Percentiles rank a stretch among this genome's conserved stretches.
Evolutionary conservation across 2,797 vertebrate species (phyloP).

Genomic region (Hybognathus amarus): DNA sequence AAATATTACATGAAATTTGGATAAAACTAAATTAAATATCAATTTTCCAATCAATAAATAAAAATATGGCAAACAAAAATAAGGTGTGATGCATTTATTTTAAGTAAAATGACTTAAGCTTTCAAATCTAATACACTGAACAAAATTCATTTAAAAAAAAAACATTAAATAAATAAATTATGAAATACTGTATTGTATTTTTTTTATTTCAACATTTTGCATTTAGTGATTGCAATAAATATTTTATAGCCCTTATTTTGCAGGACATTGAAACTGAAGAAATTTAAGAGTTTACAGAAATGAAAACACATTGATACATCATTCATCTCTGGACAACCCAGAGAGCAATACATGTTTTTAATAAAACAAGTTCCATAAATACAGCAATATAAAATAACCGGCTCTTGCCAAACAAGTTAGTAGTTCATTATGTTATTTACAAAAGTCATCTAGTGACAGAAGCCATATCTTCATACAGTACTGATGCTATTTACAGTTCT

Average conservation of each 20-base stretch:
- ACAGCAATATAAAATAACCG: slow-evolving; percentile 71
- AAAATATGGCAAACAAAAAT: neutral
- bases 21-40: neutral
- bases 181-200: neutral
- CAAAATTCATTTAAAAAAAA: too few species aligned
- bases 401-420: slow-evolving; percentile 71
- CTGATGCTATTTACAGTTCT: slow-evolving; percentile 85
- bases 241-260: neutral
- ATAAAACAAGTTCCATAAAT: slow-evolving; percentile 61
- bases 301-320: slow-evolving; percentile 48
- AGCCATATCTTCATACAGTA: slow-evolving; percentile 55
- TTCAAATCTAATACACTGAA: neutral
- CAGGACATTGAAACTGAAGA: neutral
- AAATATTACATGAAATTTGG: neutral
- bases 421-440: slow-evolving; percentile 70
- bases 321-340: slow-evolving; percentile 63
- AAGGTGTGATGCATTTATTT: neutral
- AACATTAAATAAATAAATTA: neutral
- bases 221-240: neutral
- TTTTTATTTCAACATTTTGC: neutral
- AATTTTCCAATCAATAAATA: neutral
- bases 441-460: slow-evolving; percentile 60
- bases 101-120: neutral
- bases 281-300: neutral
- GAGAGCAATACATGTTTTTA: slow-evolving; percentile 65